Evolutionary conservation across 2,888 invertebrate genomes (phyloP), one percentile per base, ranked within the genome.

Genomic region (Hydropsyche betteni): DNA sequence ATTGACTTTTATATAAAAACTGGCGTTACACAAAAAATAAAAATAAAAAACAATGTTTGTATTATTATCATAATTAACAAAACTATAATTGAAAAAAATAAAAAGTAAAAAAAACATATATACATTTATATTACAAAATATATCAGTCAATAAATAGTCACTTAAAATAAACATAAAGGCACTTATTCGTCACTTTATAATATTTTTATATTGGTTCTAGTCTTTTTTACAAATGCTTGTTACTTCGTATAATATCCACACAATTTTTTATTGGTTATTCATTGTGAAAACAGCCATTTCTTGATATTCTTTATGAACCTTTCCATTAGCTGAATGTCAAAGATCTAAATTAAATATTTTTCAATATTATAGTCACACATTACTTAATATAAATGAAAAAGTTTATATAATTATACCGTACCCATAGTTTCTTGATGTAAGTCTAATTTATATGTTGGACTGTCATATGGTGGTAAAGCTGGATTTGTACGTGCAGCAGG

Each of bases 391-490:
- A 68, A 5, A 52, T n/a, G 2, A 53, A 10, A 52, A 34, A 16
- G 7, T 6, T n/a, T 14, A 52, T 16, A 12, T 4, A 12, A 52
- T 51, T 74, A 68, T 33, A 61, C 76, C 84, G 86, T 89, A 94
- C 95, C 94, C 94, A 95, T 94, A 82, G 95, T 95, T 88, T 95
- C 95, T 87, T 95, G 95, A 86, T 95, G 95, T 84, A 95, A 91
- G 87, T 95, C 95, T 84, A 96, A 94, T 90, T 96, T 96, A 88
- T 96, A 96, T 82, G 95, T 95, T 68, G 96, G 96, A 86, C 96
- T 96, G 85, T 96, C 96, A 83, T 96, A 96, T 64, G 95, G 94
- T 44, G 88, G 87, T 76, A 88, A 83, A n/a, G 95, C 94, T 71
- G 95, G 94, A 80, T 90, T 92, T 83, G 94, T 94, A 80, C 94